Conservation (phyloP, 2,888 invertebrate genomes). For the Temnothorax ravouxi region DNA sequence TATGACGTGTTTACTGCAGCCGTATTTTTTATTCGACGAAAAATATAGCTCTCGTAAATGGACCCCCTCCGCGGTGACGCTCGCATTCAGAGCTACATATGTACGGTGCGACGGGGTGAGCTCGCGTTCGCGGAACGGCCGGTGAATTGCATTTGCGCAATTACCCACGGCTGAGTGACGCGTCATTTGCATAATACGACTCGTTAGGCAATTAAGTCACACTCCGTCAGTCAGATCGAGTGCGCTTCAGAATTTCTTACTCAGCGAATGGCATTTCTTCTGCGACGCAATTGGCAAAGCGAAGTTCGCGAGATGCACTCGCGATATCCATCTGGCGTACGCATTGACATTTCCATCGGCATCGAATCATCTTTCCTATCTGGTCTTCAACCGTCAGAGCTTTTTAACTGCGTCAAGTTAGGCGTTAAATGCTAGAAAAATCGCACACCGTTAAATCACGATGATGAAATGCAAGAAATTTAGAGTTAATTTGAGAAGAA, state of each 20-base stretch:
- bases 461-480: background rate
- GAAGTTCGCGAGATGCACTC: background rate
- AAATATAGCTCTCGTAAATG: background rate
- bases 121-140: conserved; percentile 4
- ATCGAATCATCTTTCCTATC: background rate
- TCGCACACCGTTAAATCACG: background rate
- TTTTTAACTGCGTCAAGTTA: background rate
- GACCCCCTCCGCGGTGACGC: background rate
- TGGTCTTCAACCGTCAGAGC: background rate
- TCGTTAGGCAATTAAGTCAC: conserved; percentile 78
- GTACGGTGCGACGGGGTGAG: background rate
- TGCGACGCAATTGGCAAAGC: background rate
- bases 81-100: background rate
- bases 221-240: conserved; percentile 68
- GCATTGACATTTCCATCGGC: background rate
- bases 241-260: conserved; percentile 37
- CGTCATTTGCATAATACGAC: conserved; percentile 78
- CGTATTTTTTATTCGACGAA: background rate
- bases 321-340: background rate
- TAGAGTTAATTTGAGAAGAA: background rate
- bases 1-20: conserved; percentile 7
- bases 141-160: conserved; percentile 17
- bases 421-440: background rate
- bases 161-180: conserved; percentile 61
- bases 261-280: conserved; percentile 47